These are phyloP conservation scores for Drosophila suzukii DNA, from an alignment of 1,140 invertebrate genomes.

Conservation along the genomic window DNA sequence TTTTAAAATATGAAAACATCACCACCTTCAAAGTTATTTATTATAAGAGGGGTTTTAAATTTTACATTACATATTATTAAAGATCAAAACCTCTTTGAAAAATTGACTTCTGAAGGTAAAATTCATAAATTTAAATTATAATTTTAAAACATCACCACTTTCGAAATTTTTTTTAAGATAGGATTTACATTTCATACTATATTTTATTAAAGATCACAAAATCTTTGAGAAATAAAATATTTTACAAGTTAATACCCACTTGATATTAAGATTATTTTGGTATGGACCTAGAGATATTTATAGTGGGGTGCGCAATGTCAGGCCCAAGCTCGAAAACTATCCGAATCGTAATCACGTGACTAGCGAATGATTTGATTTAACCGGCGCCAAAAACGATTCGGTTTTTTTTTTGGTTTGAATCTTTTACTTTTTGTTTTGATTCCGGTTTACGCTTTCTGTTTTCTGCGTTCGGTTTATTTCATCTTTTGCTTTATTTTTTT, in stretches of 20 bases:
- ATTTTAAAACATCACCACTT: no score
- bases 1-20: no score
- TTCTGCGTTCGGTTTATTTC: slow-evolving; percentile 17
- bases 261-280: background rate
- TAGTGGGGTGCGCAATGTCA: background rate
- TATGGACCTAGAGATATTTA: background rate
- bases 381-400: slow-evolving; percentile 46
- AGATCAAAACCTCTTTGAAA: no score
- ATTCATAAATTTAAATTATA: no score
- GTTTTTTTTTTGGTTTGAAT: slow-evolving; percentile 60
- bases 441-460: slow-evolving; percentile 53
- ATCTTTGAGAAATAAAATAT: no score
- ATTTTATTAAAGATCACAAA: no score
- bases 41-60: no score
- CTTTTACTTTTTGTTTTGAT: slow-evolving; percentile 54
- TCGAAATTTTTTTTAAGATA: no score
- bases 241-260: background rate
- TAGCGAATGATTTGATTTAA: slow-evolving; percentile 53
- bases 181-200: no score
- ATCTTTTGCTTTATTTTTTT: slow-evolving; percentile 17
- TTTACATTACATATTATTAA: no score
- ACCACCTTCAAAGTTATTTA: no score
- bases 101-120: no score
- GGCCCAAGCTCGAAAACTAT: background rate
- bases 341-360: slow-evolving; percentile 56